Base-by-base conservation (phyloP, 2,797 vertebrate species). In the Cyprinodon diabolis region DNA sequence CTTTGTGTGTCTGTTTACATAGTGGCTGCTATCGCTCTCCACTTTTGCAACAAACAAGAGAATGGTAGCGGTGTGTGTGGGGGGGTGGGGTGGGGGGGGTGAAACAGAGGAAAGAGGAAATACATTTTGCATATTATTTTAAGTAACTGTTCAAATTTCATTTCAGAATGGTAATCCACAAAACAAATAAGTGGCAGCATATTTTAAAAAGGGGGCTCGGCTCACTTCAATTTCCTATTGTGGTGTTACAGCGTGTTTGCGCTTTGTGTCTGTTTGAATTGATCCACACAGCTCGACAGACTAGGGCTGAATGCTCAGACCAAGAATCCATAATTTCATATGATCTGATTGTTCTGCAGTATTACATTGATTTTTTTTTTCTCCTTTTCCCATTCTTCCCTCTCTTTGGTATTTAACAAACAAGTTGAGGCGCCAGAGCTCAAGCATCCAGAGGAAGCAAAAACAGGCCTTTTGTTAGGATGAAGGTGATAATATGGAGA, bases 281-380 rank as follows among this genome's bases (percentile, higher is more conserved):
- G 96, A 96, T 97, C 96, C 96, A 95, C 95, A 95, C 95, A 95
- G 95, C 94, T 96, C 93, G 93, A 94, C 94, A 94, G 95, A 96
- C 94, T 95, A 95, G 89, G 94, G 94, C 94, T 95, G 95, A 97
- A 97, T 95, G 95, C 94, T 94, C 93, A 94, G 95, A 95, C 95
- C 95, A 96, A 94, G 96, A 96, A 96, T 96, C 96, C 93, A 96
- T 95, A 95, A 97, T 96, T 96, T 96, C 94, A 96, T 95, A 95
- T 95, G 95, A 96, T 95, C 95, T 96, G 96, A 96, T 95, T 96
- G 95, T 96, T 96, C 94, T 95, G 94, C 94, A 95, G 95, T 92
- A 94, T 95, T 93, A 96, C 95, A 96, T 96, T 95, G 95, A 96
- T 96, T 96, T 95, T 94, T 94, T 95, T 93, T 8, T 30, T 3